Percentiles rank a stretch among this genome's conserved stretches.
Evolutionary conservation across 2,113 vertebrate genomes (phyloP).

Genomic region (Marmota monax): DNA sequence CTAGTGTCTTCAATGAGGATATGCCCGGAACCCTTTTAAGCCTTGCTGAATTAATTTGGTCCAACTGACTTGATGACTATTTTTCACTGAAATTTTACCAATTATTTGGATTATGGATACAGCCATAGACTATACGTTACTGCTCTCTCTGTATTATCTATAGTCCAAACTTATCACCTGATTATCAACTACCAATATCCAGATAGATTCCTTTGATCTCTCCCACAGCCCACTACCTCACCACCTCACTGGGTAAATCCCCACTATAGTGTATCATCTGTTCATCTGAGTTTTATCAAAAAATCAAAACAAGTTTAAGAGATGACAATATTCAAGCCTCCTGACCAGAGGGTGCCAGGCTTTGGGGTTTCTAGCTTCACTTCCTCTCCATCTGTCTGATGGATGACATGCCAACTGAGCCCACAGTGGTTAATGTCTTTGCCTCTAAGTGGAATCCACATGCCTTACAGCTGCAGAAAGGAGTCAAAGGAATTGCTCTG

Average conservation of each 20-base stretch:
- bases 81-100: slow-evolving; percentile 27
- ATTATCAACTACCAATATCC: not conserved
- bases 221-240: not conserved
- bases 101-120: not conserved
- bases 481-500: slow-evolving; percentile 1
- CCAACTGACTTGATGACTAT: slow-evolving; percentile 17
- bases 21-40: not conserved
- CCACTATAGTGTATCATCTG: not conserved
- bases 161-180: not conserved
- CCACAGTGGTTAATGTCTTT: not conserved
- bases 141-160: not conserved
- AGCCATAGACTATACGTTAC: not conserved
- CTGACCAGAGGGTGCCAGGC: not conserved
- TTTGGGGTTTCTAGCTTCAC: not conserved
- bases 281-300: not conserved
- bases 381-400: not conserved
- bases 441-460: not conserved
- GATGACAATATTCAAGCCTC: not conserved
- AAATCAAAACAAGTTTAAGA: slow-evolving; percentile 29
- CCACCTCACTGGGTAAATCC: not conserved
- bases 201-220: not conserved
- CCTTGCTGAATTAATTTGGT: not conserved
- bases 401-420: not conserved
- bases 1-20: not conserved
- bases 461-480: not conserved